Conservation (phyloP, 2,113 vertebrate species). For the Bambusicola thoracicus region DNA sequence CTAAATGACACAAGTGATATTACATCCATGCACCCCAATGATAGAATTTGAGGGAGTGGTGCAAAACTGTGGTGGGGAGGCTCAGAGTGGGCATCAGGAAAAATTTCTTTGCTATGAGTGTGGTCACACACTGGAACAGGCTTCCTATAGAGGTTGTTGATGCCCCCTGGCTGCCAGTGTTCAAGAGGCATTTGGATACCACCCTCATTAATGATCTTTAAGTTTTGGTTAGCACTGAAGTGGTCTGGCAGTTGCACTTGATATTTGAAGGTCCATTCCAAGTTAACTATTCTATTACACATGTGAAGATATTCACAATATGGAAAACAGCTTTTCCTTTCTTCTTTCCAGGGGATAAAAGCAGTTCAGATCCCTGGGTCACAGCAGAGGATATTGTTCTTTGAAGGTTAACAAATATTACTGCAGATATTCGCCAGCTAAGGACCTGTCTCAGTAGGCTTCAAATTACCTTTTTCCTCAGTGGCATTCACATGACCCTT, state of each 20-base stretch:
- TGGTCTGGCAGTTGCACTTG: not conserved
- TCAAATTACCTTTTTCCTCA: not conserved
- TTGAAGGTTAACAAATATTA: not conserved
- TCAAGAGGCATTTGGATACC: not conserved
- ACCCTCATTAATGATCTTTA: not conserved
- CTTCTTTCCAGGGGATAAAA: not conserved
- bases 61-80: not conserved
- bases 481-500: not conserved
- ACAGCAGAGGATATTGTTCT: not conserved
- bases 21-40: not conserved
- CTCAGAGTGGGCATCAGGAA: not conserved
- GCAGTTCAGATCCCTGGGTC: not conserved
- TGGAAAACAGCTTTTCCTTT: not conserved
- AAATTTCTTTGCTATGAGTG: not conserved
- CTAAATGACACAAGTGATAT: not conserved
- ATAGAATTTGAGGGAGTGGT: not conserved
- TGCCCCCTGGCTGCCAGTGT: not conserved
- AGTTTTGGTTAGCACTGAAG: not conserved
- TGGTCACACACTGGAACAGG: not conserved
- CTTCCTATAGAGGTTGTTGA: not conserved
- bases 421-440: not conserved
- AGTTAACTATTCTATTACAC: not conserved
- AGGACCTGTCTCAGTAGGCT: not conserved
- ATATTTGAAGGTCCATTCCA: not conserved
- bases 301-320: not conserved